Base-by-base conservation (phyloP, 2,113 vertebrate species). In the Hyaena hyaena region DNA sequence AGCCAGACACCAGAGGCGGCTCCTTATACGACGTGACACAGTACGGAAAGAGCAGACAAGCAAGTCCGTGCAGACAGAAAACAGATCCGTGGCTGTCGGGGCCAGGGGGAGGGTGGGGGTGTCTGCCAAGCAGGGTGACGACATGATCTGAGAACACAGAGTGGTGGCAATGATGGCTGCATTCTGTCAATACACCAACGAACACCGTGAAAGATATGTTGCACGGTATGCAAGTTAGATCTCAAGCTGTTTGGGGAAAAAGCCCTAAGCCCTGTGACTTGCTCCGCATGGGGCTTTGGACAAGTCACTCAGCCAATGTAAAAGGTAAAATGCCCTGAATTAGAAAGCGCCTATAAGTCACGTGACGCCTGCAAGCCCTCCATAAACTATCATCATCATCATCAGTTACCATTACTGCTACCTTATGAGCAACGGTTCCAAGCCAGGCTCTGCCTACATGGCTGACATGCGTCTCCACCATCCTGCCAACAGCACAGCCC, bases 301-400 rank as follows among this genome's bases (percentile, higher is more conserved):
- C 10, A n/a, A 26, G 45, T 31, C 69, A 21, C 28, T 90, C 50
- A 16, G 26, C 33, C 71, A 0, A 11, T 16, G 21, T 48, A 31
- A 35, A 23, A 53, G 28, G 35, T 2, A n/a, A 10, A 16, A 33
- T 1, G 14, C 8, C 31, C 53, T 24, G 2, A 28, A 11, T 9
- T 12, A 39, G 9, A 39, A 19, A 35, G 53, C 8, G 33, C 48
- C 10, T 69, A 2, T 33, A 39, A n/a, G 16, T 79, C 80, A 63
- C 2, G 4, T 4, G 33, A 31, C 7, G 19, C n/a, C 31, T 1
- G 2, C 4, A 2, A 48, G 17, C n/a, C 2, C 4, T 24, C 35
- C 23, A 9, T 17, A 43, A 50, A 2, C 39, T 0, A 0, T 14
- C 61, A 39, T 26, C 3, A 61, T 14, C 10, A 1, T 21, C 14